A percentile compares a stretch with the other conserved stretches of the same genome.
phyloP scores from a whole-genome alignment of 92 coral and sea anemone species.

The Epizoanthus fatuus region DNA sequence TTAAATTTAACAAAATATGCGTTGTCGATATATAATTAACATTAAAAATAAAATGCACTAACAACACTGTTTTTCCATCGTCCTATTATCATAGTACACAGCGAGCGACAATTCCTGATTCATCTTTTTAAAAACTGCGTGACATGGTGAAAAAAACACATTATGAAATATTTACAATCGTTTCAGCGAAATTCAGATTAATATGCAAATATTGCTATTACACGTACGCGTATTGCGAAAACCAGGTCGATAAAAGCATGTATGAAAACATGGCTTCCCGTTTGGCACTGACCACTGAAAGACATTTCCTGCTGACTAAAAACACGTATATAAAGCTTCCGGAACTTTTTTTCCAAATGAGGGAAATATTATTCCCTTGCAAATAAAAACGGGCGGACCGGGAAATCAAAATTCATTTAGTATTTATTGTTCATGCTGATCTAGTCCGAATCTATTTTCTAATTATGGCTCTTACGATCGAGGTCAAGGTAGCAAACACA shows the following conservation, averaged over 20 bases:
- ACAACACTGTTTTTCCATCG: no score
- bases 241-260: neutral
- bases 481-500: slow-evolving; percentile 7
- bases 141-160: neutral
- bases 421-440: slow-evolving; percentile 11
- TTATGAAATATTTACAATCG: slow-evolving; percentile 12
- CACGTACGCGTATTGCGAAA: neutral
- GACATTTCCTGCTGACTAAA: neutral
- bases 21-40: neutral
- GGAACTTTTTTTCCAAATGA: neutral
- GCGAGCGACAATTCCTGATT: neutral
- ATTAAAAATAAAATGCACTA: neutral
- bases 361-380: neutral
- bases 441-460: neutral
- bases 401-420: slow-evolving; percentile 17
- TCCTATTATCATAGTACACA: neutral
- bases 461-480: neutral
- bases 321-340: neutral
- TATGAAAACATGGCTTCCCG: neutral
- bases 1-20: no score
- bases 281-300: neutral
- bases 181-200: neutral
- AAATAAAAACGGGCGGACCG: neutral
- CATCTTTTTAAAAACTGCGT: neutral
- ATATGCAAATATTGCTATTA: slow-evolving; percentile 4